These are phyloP conservation scores for Psilopogon haemacephalus DNA, from an alignment of 2,113 vertebrate species.

Conservation along the genomic window DNA sequence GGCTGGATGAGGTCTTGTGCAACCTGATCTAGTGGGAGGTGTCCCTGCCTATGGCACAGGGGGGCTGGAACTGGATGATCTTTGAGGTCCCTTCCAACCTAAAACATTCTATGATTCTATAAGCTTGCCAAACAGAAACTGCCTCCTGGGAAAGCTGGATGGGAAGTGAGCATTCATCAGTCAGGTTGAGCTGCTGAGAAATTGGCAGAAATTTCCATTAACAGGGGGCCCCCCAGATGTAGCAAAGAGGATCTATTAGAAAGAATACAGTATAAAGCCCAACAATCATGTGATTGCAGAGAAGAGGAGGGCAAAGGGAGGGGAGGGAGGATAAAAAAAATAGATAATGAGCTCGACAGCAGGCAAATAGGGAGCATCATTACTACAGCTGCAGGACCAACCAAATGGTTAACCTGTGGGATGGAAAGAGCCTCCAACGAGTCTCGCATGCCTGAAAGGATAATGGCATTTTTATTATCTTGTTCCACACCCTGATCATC, in stretches of 20 bases:
- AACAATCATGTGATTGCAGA: constrained; percentile 65
- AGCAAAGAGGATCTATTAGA: constrained; percentile 74
- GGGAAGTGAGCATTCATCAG: neutral
- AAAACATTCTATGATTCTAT: too few relatives aligned
- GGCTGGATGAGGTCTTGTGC: too few relatives aligned
- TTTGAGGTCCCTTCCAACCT: too few relatives aligned
- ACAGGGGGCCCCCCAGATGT: neutral
- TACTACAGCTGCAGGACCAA: constrained; percentile 32
- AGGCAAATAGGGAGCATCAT: constrained; percentile 58
- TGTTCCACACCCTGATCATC: constrained; percentile 66
- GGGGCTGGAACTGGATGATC: too few relatives aligned
- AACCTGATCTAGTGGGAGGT: too few relatives aligned
- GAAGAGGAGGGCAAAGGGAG: constrained; percentile 1
- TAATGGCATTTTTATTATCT: constrained; percentile 69
- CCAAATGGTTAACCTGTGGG: constrained; percentile 74
- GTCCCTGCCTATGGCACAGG: too few relatives aligned
- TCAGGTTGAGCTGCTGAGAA: neutral
- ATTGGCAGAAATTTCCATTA: neutral
- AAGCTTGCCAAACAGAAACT: neutral
- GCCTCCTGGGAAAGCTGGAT: neutral
- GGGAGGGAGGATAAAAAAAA: constrained; percentile 54
- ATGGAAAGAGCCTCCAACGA: constrained; percentile 69
- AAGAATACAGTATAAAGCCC: constrained; percentile 76
- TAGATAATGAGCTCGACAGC: constrained; percentile 63
- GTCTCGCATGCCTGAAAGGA: constrained; percentile 50